Percentiles rank a stretch among this genome's conserved stretches.
Evolutionary conservation across 2,888 invertebrate species (phyloP).

Genomic region (Ennomos erosarius): DNA sequence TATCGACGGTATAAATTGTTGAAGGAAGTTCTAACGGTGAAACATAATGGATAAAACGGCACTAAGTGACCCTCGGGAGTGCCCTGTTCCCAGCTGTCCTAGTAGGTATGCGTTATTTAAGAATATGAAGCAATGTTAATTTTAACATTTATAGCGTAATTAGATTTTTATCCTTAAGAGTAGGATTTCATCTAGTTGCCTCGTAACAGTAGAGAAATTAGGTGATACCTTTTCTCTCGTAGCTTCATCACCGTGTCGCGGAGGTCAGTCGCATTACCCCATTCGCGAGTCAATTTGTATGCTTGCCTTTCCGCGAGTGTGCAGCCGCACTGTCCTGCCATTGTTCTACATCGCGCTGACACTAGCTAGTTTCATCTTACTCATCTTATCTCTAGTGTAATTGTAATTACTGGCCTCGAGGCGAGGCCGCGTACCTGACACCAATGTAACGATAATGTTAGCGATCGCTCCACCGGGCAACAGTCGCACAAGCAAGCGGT

Average conservation of each 20-base stretch:
- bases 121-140: constrained; percentile 83
- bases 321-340: constrained; percentile 41
- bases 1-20: constrained; percentile 48
- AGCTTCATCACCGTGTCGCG: constrained; percentile 70
- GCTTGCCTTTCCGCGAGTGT: constrained; percentile 63
- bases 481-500: constrained; percentile 56
- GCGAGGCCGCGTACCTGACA: constrained; percentile 79
- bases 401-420: constrained; percentile 61
- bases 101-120: constrained; percentile 62
- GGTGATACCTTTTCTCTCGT: constrained; percentile 81
- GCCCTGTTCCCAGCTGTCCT: constrained; percentile 49
- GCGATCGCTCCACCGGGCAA: constrained; percentile 38
- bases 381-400: constrained; percentile 64
- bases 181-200: constrained; percentile 85
- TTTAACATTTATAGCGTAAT: constrained; percentile 82
- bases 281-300: constrained; percentile 73
- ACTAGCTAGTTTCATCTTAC: constrained; percentile 71
- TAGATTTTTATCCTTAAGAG: constrained; percentile 84
- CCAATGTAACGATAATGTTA: constrained; percentile 68
- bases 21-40: constrained; percentile 38
- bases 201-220: constrained; percentile 82
- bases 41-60: constrained; percentile 69
- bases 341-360: constrained; percentile 60
- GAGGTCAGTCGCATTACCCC: constrained; percentile 62
- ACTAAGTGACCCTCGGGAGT: constrained; percentile 58